Conservation (phyloP, 2,888 invertebrate species). For the Belgica antarctica region DNA sequence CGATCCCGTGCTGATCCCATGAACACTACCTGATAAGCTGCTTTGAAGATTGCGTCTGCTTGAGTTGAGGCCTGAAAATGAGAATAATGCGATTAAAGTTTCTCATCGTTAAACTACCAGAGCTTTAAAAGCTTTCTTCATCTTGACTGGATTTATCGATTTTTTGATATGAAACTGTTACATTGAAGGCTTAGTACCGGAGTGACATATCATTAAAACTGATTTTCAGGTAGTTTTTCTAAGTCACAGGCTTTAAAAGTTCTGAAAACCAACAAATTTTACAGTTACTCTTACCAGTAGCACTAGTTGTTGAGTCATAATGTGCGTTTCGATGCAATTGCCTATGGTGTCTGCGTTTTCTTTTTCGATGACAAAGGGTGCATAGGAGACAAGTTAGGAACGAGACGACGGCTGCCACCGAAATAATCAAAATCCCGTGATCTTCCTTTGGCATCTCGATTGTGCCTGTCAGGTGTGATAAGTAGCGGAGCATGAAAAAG, state of each 20-base stretch:
- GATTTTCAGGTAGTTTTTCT: too few relatives aligned
- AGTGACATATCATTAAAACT: too few relatives aligned
- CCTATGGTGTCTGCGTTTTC: conserved; percentile 55
- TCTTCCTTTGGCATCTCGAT: conserved; percentile 56
- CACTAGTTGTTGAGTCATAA: conserved; percentile 56
- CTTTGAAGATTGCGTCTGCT: conserved; percentile 56
- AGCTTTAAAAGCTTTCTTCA: neutral
- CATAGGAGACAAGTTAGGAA: conserved; percentile 58
- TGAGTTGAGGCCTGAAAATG: conserved; percentile 52
- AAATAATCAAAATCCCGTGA: conserved; percentile 57
- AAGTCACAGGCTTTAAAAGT: too few relatives aligned
- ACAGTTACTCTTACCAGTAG: conserved; percentile 55
- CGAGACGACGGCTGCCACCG: conserved; percentile 56
- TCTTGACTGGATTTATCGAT: too few relatives aligned
- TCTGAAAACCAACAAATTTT: too few relatives aligned
- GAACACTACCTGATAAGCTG: conserved; percentile 55
- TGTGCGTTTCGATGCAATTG: conserved; percentile 55
- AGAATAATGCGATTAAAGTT: too few relatives aligned
- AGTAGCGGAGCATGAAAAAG: neutral
- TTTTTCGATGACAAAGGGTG: conserved; percentile 58
- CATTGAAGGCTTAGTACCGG: too few relatives aligned
- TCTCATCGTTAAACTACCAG: neutral
- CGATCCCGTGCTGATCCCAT: conserved; percentile 54
- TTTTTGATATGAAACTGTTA: too few relatives aligned
- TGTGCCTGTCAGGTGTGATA: conserved; percentile 49